Conservation (phyloP, 2,888 invertebrate genomes). For the Idaea biselata region DNA sequence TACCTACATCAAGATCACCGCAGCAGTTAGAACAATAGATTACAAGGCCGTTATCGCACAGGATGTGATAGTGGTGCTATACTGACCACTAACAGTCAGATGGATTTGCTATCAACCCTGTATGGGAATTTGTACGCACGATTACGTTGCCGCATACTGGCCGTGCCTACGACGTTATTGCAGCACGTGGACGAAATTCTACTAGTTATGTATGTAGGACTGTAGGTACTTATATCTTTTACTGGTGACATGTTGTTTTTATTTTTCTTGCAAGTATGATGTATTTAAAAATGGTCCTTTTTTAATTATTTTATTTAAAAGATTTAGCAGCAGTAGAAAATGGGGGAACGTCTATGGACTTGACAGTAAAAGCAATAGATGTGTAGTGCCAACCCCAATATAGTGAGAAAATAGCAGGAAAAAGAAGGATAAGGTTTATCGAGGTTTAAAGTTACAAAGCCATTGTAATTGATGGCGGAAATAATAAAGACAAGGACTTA, state of each 20-base stretch:
- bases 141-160: neutral
- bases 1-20: slow-evolving; percentile 18
- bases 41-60: slow-evolving; percentile 59
- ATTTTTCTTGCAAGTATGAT: neutral
- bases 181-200: neutral
- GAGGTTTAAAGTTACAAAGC: too few relatives aligned
- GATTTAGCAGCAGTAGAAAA: too few relatives aligned
- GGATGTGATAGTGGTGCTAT: slow-evolving; percentile 66
- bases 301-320: too few relatives aligned
- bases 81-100: slow-evolving; percentile 62
- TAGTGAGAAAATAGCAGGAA: too few relatives aligned
- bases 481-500: neutral
- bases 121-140: slow-evolving; percentile 60
- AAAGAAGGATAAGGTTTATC: too few relatives aligned
- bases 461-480: neutral
- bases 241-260: neutral
- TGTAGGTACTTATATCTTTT: neutral
- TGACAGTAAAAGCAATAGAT: too few relatives aligned
- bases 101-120: slow-evolving; percentile 59
- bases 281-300: too few relatives aligned
- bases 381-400: too few relatives aligned
- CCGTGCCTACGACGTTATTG: neutral
- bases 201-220: neutral
- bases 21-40: slow-evolving; percentile 62
- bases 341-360: too few relatives aligned